Conservation (phyloP, 1,140 invertebrate genomes). For the Drosophila subobscura region DNA sequence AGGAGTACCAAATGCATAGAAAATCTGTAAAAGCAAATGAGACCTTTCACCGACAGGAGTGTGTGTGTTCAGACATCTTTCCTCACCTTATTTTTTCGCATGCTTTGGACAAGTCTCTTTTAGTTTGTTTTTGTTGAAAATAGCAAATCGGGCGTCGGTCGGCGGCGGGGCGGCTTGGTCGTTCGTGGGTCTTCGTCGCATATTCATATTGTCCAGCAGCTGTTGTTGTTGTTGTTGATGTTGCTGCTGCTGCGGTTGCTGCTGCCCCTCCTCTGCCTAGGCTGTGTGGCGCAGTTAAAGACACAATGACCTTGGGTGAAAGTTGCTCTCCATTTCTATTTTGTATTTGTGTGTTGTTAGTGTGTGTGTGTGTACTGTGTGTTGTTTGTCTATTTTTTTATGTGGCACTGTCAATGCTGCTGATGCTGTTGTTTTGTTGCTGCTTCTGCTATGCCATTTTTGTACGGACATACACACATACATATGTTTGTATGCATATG, state of each 20-base stretch:
- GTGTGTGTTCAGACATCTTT: too few relatives aligned
- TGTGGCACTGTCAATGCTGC: constrained; percentile 32
- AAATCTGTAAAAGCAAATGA: too few relatives aligned
- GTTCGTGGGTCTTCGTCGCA: constrained; percentile 33
- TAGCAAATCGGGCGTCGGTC: constrained; percentile 40
- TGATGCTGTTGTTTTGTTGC: constrained; percentile 19
- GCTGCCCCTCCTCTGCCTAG: constrained; percentile 30
- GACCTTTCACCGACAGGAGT: too few relatives aligned
- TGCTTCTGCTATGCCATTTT: constrained; percentile 48
- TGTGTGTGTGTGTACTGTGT: constrained; percentile 28
- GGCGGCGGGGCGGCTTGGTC: constrained; percentile 3
- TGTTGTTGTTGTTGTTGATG: constrained; percentile 24
- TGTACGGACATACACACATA: constrained; percentile 20
- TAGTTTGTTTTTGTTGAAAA: constrained; percentile 26
- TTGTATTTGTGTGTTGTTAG: constrained; percentile 26
- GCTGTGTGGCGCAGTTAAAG: constrained; percentile 74
- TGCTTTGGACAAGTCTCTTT: not conserved
- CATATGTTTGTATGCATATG: not conserved
- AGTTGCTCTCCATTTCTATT: constrained; percentile 83
- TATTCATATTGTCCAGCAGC: constrained; percentile 52
- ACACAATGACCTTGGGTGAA: constrained; percentile 83
- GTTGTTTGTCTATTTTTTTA: constrained; percentile 45
- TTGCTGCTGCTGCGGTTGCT: constrained; percentile 21
- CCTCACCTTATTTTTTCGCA: too few relatives aligned
- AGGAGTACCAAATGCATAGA: too few relatives aligned